Evolutionary conservation across 2,113 vertebrate genomes (phyloP).

Genomic region (Pterophyllum scalare): DNA sequence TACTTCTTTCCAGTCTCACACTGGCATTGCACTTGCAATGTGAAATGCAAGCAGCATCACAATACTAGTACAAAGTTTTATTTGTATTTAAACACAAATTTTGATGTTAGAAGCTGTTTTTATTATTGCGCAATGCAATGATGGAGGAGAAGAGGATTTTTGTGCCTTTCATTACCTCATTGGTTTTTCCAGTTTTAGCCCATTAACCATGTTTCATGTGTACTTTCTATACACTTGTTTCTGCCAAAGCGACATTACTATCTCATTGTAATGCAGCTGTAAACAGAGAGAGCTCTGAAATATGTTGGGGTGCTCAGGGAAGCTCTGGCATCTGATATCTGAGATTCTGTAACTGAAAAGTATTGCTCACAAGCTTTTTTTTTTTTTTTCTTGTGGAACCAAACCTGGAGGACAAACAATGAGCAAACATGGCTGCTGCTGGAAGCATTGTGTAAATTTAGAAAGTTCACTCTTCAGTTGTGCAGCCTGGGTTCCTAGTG

Average conservation of each 20-base stretch:
- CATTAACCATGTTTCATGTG: slow-evolving; percentile 13
- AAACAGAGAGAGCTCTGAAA: slow-evolving; percentile 22
- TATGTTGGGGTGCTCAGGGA: slow-evolving; percentile 16
- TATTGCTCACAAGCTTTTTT: not conserved
- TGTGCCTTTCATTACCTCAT: not conserved
- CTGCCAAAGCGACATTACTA: slow-evolving; percentile 10
- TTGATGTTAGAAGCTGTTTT: not conserved
- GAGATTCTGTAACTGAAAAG: slow-evolving; percentile 13
- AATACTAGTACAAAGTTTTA: not conserved
- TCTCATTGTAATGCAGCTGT: slow-evolving; percentile 37
- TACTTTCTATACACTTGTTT: not conserved
- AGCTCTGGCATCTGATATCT: slow-evolving; percentile 19
- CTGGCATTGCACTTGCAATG: not conserved
- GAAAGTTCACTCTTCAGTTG: slow-evolving; percentile 6
- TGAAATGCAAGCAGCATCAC: not conserved
- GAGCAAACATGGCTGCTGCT: slow-evolving; percentile 14
- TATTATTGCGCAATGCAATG: not conserved
- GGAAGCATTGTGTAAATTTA: not conserved
- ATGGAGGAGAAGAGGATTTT: not conserved
- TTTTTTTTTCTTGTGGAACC: not conserved
- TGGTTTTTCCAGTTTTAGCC: not conserved
- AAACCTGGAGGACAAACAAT: slow-evolving; percentile 21
- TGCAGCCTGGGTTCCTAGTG: not conserved
- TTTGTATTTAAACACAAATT: not conserved
- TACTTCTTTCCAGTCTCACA: not conserved